Conservation (phyloP, 2,797 vertebrate genomes). For the Psittacula echo region DNA sequence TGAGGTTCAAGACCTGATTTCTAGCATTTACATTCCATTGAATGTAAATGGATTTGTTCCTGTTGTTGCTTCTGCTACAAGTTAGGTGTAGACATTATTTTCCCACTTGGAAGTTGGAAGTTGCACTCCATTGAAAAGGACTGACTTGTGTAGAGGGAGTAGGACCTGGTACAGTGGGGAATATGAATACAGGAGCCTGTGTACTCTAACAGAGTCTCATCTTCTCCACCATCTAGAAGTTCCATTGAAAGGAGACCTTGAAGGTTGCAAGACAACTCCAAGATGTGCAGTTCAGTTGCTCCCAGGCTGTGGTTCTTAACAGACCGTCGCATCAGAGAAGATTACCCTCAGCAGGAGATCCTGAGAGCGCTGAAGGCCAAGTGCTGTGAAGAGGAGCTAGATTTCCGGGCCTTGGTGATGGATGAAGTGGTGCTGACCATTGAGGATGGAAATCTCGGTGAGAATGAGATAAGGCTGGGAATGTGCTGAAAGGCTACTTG, state of each 20-base stretch:
- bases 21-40: not conserved
- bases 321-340: slow-evolving; percentile 84
- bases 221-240: slow-evolving; percentile 54
- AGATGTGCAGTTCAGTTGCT: slow-evolving; percentile 84
- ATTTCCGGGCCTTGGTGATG: slow-evolving; percentile 82
- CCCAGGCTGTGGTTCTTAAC: slow-evolving; percentile 84
- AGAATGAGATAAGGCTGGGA: slow-evolving; percentile 47
- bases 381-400: slow-evolving; percentile 83
- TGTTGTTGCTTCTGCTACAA: not conserved
- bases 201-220: slow-evolving; percentile 47
- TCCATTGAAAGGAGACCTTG: slow-evolving; percentile 52
- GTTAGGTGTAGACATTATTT: not conserved
- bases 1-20: not conserved
- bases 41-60: not conserved
- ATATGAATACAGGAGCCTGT: not conserved
- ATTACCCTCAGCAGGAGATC: slow-evolving; percentile 85
- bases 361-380: slow-evolving; percentile 81
- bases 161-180: not conserved
- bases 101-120: not conserved
- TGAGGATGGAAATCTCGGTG: slow-evolving; percentile 83
- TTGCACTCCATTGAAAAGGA: not conserved
- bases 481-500: not conserved
- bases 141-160: not conserved
- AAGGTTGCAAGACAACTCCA: slow-evolving; percentile 64
- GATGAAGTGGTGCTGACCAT: slow-evolving; percentile 83